These are phyloP conservation scores for Drosophila insularis DNA, from an alignment of 1,140 invertebrate species.

Conservation along the genomic window DNA sequence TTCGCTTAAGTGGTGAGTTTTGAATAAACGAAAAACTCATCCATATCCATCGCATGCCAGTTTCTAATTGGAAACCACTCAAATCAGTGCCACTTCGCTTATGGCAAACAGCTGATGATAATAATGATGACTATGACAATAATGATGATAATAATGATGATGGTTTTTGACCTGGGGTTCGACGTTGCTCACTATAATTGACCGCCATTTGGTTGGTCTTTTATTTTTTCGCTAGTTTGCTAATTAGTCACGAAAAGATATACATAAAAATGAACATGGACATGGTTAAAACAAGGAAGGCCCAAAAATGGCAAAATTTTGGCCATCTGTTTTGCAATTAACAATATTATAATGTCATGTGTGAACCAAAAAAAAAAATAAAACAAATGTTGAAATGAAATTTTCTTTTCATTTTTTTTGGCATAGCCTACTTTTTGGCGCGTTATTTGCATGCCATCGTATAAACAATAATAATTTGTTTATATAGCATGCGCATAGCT, in stretches of 20 bases:
- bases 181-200: constrained; percentile 26
- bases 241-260: constrained; percentile 62
- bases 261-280: constrained; percentile 17
- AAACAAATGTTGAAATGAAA: not conserved
- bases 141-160: not conserved
- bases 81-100: constrained; percentile 56
- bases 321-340: not conserved
- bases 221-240: constrained; percentile 60
- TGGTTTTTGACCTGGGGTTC: constrained; percentile 26
- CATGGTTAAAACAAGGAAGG: not conserved
- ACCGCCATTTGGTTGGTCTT: constrained; percentile 11
- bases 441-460: not conserved
- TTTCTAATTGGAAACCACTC: constrained; percentile 66
- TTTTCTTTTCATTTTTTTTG: not conserved
- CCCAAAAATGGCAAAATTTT: not conserved
- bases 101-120: constrained; percentile 57
- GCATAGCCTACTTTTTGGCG: constrained; percentile 8
- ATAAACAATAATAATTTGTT: constrained; percentile 2
- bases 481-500: not conserved
- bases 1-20: constrained; percentile 24
- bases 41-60: constrained; percentile 51
- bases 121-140: constrained; percentile 1
- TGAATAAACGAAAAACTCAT: not conserved
- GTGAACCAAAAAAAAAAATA: too few species aligned
- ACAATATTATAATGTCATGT: not conserved